A percentile compares a stretch with the other conserved stretches of the same genome.
Conservation (phyloP, 2,113 vertebrate species). For the Dasyurus viverrinus region DNA sequence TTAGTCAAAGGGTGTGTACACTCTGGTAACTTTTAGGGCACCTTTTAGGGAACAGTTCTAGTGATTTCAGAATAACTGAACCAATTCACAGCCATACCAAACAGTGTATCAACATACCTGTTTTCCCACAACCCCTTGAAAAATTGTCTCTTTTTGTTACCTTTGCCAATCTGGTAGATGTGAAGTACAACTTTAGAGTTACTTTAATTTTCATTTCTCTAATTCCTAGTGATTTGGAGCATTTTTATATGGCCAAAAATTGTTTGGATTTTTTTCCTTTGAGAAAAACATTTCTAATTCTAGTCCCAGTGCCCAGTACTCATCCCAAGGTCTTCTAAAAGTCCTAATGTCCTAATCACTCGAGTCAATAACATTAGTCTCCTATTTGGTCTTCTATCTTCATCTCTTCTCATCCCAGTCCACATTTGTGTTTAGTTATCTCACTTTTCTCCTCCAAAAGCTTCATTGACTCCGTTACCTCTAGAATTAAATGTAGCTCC, state of each 20-base stretch:
- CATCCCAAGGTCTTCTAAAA: neutral
- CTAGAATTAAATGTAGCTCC: neutral
- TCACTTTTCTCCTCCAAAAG: neutral
- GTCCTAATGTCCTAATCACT: neutral
- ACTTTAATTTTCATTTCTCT: neutral
- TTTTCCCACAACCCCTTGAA: neutral
- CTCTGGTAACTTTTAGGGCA: neutral
- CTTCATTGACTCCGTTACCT: neutral
- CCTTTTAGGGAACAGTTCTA: neutral
- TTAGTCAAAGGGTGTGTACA: neutral
- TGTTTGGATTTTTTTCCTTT: neutral
- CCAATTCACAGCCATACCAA: neutral
- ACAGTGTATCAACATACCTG: neutral
- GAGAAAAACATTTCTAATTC: neutral
- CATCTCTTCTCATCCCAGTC: neutral
- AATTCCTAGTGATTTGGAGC: neutral
- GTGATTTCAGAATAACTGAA: neutral
- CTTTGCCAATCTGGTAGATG: neutral
- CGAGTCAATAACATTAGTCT: neutral
- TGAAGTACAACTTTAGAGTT: neutral
- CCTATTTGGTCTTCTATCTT: neutral
- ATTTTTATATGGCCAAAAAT: neutral
- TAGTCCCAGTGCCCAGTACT: neutral
- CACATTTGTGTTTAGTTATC: neutral
- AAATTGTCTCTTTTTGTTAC: neutral